These are phyloP conservation scores for Anabas testudineus DNA, from an alignment of 2,797 vertebrate species.

Conservation along the genomic window DNA sequence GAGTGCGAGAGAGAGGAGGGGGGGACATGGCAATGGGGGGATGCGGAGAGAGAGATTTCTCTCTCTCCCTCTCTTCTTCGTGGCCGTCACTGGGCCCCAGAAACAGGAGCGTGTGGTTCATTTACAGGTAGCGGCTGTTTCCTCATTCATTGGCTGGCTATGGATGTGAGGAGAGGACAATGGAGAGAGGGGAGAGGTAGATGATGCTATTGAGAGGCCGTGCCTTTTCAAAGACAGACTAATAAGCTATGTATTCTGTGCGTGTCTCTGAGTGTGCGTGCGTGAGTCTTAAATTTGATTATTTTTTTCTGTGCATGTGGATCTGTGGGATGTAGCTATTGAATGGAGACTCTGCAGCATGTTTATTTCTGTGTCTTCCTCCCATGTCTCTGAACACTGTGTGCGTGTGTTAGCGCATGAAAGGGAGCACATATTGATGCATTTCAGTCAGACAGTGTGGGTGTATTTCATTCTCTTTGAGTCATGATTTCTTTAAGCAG, in stretches of 20 bases:
- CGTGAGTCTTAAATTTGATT: slow-evolving; percentile 22
- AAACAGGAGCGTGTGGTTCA: slow-evolving; percentile 96
- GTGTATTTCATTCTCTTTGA: slow-evolving; percentile 80
- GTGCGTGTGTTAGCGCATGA: slow-evolving; percentile 64
- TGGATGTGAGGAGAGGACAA: slow-evolving; percentile 86
- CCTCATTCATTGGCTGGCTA: slow-evolving; percentile 86
- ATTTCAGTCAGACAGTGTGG: slow-evolving; percentile 82
- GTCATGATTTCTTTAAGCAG: slow-evolving; percentile 73
- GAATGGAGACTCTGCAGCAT: slow-evolving; percentile 77
- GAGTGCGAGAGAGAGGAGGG: slow-evolving; percentile 71
- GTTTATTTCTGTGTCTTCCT: slow-evolving; percentile 75
- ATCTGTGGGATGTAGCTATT: slow-evolving; percentile 55
- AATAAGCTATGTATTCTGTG: slow-evolving; percentile 79
- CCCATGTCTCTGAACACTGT: slow-evolving; percentile 59
- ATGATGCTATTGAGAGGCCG: slow-evolving; percentile 82
- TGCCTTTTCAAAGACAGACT: slow-evolving; percentile 82
- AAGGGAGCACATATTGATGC: slow-evolving; percentile 75
- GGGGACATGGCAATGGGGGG: slow-evolving; percentile 86
- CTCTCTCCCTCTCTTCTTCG: slow-evolving; percentile 94
- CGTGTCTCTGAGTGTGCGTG: slow-evolving; percentile 37
- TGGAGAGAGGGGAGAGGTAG: slow-evolving; percentile 87
- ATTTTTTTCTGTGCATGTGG: slow-evolving; percentile 44
- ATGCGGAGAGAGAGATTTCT: slow-evolving; percentile 87
- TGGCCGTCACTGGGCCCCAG: slow-evolving; percentile 95
- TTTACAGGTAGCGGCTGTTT: slow-evolving; percentile 94